Base-by-base conservation (phyloP, 2,888 invertebrate genomes). In the Eledona agricola region DNA sequence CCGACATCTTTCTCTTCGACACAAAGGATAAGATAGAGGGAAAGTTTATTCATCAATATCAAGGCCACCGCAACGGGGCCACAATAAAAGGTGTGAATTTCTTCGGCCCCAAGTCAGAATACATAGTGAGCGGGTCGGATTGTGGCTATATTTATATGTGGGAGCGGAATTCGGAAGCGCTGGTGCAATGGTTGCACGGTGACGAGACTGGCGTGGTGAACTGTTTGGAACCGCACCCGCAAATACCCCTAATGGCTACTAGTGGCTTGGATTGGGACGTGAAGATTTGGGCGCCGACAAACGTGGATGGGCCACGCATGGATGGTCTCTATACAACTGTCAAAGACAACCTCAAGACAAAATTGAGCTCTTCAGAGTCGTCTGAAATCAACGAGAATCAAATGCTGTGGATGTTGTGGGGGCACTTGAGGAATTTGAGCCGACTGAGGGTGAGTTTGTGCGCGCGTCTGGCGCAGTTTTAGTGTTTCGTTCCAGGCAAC, bases 211-310 rank as follows among this genome's bases (percentile, higher is more conserved):
- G 93, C 51, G 91, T 94, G 91, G 89, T 93, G 1, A 97, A 96
- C 78, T 92, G 92, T 63, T 79, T 96, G 70, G 96, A 96, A 71
- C 87, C 93, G 0, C 96, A 97, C 77, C 96, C 96, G 0, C 81
- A 84, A 59, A 82, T 87, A 66, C 96, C 96, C 0, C 83, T 93
- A 54, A 77, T 97, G 62, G 96, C 95, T 5, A 93, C 95, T 1
- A 90, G 91, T 75, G 97, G 97, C 0, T 79, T 96, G 2, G 96
- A 96, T 77, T 85, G 87, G 70, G 92, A 94, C 72, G 86, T 96
- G 7, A 97, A 96, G 79, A 87, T 97, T 46, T 96, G 96, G 96
- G 82, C 89, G 40, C 95, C 96, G 1, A 83, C 82, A 1, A 80
- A 79, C 57, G 81, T 83, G 49, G 71, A 79, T 4, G 83, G 83